A percentile compares a stretch with the other conserved stretches of the same genome.
These are phyloP conservation scores for Peromyscus polionotus DNA, from an alignment of 2,113 vertebrate genomes.

Conservation along the genomic window DNA sequence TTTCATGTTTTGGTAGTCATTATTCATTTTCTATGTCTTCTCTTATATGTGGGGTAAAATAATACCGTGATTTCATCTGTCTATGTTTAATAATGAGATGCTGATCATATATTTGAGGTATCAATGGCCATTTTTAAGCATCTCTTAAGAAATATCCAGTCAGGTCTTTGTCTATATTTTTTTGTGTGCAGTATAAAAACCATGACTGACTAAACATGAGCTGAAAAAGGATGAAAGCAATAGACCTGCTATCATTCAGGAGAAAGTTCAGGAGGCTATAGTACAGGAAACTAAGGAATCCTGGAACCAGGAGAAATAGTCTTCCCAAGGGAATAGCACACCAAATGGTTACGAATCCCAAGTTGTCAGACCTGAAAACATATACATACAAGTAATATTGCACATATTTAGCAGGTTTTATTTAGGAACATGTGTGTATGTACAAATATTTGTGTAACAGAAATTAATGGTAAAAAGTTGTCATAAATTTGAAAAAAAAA, in stretches of 20 bases:
- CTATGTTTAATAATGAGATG: neutral
- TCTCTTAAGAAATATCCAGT: neutral
- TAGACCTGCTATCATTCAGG: neutral
- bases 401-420: neutral
- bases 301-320: neutral
- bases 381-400: neutral
- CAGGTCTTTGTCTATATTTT: neutral
- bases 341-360: neutral
- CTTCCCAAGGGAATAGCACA: neutral
- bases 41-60: neutral
- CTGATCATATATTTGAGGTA: neutral
- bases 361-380: neutral
- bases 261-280: neutral
- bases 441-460: neutral
- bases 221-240: neutral
- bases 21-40: neutral
- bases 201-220: neutral
- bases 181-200: neutral
- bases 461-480: neutral
- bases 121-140: neutral
- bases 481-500: neutral
- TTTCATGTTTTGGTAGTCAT: neutral
- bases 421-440: neutral
- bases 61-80: neutral
- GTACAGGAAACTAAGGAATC: neutral